Base-by-base conservation (phyloP, 1,140 invertebrate species). In the Ctenoplectra terminalis region DNA sequence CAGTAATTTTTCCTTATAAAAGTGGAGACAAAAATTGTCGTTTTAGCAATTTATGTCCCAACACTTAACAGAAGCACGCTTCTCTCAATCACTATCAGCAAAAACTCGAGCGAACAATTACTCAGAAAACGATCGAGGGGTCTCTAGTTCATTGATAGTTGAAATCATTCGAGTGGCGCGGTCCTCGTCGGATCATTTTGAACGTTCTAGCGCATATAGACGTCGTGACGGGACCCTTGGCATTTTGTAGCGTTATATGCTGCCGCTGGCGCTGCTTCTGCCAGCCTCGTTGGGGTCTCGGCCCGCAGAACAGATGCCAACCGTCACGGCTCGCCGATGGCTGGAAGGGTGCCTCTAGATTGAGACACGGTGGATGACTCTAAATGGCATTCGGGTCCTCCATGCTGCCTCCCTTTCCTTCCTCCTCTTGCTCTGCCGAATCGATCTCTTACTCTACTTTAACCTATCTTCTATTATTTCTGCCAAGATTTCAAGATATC, bases 341-440 rank as follows among this genome's bases (percentile, higher is more conserved):
- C 88, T 91, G 87, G 91, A 92, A 93, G 92, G 92, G 92, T 91
- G 88, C 89, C 82, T 90, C 90, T 86, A 92, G 90, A 93, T 93
- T 90, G 92, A 93, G 93, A 93, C 92, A 92, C 90, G 91, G 85
- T 91, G 89, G 90, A 92, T 93, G 91, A 93, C 90, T 94, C 90
- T 92, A 93, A 94, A 93, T 92, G 91, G 88, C 90, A 91, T 91
- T 91, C 87, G 85, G 83, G 4, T 87, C 74, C 82, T 87, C 73
- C 46, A 46, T 60, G 43, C 66, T 61, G 75, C 77, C 79, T 87
- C 87, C 73, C 71, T 64, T 52, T 34, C 50, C 31, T 34, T 58
- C 56, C 26, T 58, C 56, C 56, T 52, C 67, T 70, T 20, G 52
- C 58, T 66, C 37, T 37, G 29, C 26, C 34, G 52, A 63, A 81